Evolutionary conservation across 2,888 invertebrate genomes (phyloP), one percentile per base, ranked within the genome.

Genomic region (Phymatocera aterrima): DNA sequence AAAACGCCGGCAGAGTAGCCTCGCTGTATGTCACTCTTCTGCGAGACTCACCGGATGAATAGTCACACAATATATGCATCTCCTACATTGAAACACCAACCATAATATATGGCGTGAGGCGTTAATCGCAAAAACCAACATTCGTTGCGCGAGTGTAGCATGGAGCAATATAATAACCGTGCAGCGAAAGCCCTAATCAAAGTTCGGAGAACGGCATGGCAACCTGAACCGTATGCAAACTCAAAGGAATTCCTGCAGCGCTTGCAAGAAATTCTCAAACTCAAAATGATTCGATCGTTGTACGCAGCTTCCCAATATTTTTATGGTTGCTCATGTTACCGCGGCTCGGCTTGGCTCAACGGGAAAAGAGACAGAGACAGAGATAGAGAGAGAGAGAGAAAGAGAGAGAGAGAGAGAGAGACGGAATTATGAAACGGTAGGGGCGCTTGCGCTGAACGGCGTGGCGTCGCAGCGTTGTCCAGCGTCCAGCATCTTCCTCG

Each of bases 401-500:
- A 28, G 6, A 18, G 31, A 24, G 79, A 79, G 79, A 80, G 79
- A 78, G 79, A 81, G 43, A 74, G 64, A 72, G 43, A 60, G 82
- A 79, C 82, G 65, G 81, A 80, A 79, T 80, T 79, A 79, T 51
- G 79, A 82, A 79, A 77, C 79, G 79, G 86, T 78, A 43, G 60
- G 54, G 64, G 60, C 54, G 51, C 43, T n/a, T 24, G 79, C 79
- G 31, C 77, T 77, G 78, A 57, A 57, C 60, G 72, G 79, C 80
- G 81, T 79, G 81, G 83, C 60, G 70, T 65, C 65, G n/a, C 65
- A 18, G 8, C 40, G 21, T 37, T 18, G 65, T 65, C 64, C 64
- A 65, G 46, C 68, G 83, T 83, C 83, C 85, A 79, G 82, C 83
- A 84, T 86, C 87, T 87, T 86, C 87, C 83, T 84, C 81, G 81